Conservation (phyloP, 2,113 vertebrate genomes). For the Pholis gunnellus region DNA sequence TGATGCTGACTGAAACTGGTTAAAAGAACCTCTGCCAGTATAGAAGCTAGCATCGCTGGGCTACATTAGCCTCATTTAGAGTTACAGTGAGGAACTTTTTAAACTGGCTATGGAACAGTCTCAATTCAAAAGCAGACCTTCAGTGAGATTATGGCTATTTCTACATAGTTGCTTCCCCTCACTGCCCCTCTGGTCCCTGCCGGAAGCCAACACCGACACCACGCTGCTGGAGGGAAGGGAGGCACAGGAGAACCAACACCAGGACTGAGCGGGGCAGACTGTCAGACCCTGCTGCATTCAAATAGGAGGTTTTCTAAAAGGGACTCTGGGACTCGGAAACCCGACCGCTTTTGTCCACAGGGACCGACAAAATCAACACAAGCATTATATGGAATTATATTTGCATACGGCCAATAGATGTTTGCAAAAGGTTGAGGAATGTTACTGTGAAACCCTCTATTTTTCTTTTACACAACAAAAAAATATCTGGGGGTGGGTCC, state of each 20-base stretch:
- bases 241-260: not conserved
- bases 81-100: not conserved
- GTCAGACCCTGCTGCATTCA: too few species aligned
- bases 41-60: not conserved
- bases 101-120: not conserved
- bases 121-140: not conserved
- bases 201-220: too few species aligned
- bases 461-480: not conserved
- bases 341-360: not conserved
- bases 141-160: too few species aligned
- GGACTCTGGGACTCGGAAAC: not conserved
- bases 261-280: too few species aligned
- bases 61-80: not conserved
- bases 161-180: too few species aligned
- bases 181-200: too few species aligned
- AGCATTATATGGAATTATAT: not conserved
- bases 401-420: not conserved
- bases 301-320: not conserved
- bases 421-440: not conserved
- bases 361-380: not conserved
- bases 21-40: not conserved
- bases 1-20: not conserved
- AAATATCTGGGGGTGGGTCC: not conserved
- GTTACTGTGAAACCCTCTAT: not conserved
- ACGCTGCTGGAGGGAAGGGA: not conserved